Percentiles rank a stretch among this genome's conserved stretches.
Conservation (phyloP, 2,113 vertebrate species). For the Solenodon paradoxus region DNA sequence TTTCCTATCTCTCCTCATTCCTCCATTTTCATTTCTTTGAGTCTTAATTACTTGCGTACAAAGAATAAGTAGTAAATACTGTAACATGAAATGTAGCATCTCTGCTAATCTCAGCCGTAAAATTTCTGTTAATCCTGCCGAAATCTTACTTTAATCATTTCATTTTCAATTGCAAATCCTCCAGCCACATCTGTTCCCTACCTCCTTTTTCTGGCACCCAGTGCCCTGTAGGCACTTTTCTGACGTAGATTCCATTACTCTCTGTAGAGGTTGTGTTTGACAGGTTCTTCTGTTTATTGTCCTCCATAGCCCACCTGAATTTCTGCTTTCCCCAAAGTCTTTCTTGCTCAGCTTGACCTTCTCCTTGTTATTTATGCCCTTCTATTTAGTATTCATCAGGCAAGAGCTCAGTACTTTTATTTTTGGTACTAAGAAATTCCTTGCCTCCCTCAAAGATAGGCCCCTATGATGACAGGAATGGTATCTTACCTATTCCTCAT, state of each 20-base stretch:
- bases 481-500: neutral
- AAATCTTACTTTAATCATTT: constrained; percentile 37
- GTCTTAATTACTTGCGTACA: neutral
- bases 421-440: neutral
- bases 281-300: neutral
- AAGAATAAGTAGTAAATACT: neutral
- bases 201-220: constrained; percentile 8
- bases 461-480: neutral
- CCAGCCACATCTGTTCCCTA: neutral
- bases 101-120: neutral
- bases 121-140: constrained; percentile 35
- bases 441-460: neutral
- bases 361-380: neutral
- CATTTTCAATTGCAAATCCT: neutral
- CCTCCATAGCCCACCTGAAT: neutral
- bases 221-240: neutral
- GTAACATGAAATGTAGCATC: neutral
- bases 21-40: constrained; percentile 33
- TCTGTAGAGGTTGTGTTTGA: neutral
- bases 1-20: neutral
- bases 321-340: neutral
- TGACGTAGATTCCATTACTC: neutral
- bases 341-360: neutral
- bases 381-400: neutral
- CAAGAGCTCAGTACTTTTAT: neutral